Evolutionary conservation across 2,797 vertebrate genomes (phyloP).

Genomic region (Sarcoramphus papa): DNA sequence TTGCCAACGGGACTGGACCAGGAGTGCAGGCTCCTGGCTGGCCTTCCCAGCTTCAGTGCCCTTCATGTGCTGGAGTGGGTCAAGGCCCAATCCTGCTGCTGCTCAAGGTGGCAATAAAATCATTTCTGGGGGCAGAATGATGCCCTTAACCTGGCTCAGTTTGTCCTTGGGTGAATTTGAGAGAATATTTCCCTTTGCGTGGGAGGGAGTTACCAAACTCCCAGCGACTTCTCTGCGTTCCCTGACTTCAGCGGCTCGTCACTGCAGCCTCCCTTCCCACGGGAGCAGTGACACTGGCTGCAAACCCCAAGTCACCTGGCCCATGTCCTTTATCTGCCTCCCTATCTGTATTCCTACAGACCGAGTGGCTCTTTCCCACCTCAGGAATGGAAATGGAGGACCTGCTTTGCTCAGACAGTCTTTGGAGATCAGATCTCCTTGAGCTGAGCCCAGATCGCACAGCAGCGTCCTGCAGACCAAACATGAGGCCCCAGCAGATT

Average conservation of each 20-base stretch:
- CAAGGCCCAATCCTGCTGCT: not conserved
- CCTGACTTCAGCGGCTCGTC: not conserved
- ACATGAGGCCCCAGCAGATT: not conserved
- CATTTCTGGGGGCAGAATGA: not conserved
- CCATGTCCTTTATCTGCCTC: not conserved
- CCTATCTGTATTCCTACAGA: not conserved
- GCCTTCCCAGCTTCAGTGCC: not conserved
- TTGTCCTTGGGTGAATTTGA: not conserved
- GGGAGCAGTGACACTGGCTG: not conserved
- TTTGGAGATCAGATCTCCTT: not conserved
- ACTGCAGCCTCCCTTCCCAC: not conserved
- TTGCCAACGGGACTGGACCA: not conserved
- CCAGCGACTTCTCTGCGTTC: not conserved
- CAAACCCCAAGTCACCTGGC: not conserved
- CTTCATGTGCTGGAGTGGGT: rapidly evolving
- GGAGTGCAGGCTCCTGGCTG: not conserved
- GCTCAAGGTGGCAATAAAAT: not conserved
- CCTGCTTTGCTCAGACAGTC: not conserved
- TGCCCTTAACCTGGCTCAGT: not conserved
- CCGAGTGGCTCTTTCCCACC: not conserved
- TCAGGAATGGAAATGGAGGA: not conserved
- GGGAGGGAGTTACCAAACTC: not conserved
- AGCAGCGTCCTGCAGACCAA: not conserved
- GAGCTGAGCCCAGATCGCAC: not conserved
- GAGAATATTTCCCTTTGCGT: rapidly evolving